Conservation (phyloP, 2,888 invertebrate species). For the Lasioglossum villosulum region DNA sequence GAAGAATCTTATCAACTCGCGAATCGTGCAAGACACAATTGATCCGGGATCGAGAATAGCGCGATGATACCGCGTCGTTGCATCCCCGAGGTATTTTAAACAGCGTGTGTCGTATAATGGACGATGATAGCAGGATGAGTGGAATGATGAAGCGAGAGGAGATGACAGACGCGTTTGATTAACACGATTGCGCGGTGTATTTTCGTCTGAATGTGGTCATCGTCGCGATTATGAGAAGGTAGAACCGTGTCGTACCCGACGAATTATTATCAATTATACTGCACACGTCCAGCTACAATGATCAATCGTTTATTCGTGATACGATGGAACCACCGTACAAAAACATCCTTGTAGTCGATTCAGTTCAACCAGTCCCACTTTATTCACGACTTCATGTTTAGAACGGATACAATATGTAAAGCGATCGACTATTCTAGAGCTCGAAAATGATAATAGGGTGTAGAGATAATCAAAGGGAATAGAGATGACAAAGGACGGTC, state of each 20-base stretch:
- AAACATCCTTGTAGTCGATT: neutral
- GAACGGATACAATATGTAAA: neutral
- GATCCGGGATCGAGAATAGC: neutral
- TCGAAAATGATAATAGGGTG: neutral
- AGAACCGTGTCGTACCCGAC: neutral
- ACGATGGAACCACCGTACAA: neutral
- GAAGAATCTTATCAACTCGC: constrained; percentile 12
- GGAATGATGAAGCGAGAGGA: neutral
- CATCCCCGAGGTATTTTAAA: neutral
- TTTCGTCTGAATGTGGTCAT: neutral
- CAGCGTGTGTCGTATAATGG: neutral
- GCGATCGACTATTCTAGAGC: neutral
- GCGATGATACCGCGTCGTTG: neutral
- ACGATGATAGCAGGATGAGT: neutral
- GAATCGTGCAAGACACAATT: neutral
- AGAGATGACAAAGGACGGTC: neutral
- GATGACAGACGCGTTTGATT: neutral
- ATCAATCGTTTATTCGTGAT: neutral
- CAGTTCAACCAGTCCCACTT: neutral
- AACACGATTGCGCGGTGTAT: neutral
- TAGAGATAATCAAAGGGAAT: neutral
- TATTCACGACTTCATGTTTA: neutral
- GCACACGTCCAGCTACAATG: neutral
- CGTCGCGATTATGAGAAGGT: neutral
- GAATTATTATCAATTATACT: neutral